Base-by-base conservation (phyloP, 1,140 invertebrate species). In the Drosophila subpulchrella region DNA sequence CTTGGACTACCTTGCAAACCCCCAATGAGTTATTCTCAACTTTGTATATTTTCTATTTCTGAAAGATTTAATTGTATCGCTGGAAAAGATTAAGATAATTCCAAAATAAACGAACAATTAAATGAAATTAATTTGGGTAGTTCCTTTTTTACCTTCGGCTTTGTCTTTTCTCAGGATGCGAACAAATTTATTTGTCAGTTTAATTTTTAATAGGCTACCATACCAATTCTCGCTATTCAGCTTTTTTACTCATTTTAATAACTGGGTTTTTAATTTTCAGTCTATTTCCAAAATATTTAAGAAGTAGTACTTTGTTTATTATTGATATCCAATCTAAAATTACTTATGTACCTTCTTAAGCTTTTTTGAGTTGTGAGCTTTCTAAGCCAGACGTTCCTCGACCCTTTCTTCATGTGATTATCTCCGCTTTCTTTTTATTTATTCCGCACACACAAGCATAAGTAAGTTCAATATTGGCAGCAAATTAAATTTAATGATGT, bases 401-500 rank as follows among this genome's bases (percentile, higher is more conserved):
- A 38, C 13, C 42, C 59, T 36, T 66, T 65, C 8, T 27, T 12
- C 10, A 32, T 10, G 3, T 20, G 55, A 20, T 38, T 58, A 30
- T 30, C 24, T 32, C n/a, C 13, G 12, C n/a, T 48, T n/a, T 57
- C 39, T 63, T 60, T 44, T 57, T 63, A 32, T 63, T 63, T 60
- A 63, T 60, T 63, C 54, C 44, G 17, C 32, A 60, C 50, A 68
- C 50, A 61, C 51, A 41, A 24, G 30, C 24, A 68, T 55, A 57
- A 72, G 66, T 55, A 58, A 53, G 38, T 67, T 86, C 83, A 70
- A 86, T 82, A 86, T 86, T 86, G 78, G 83, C 83, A 79, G 65
- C 59, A 88, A 88, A 86, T 88, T 88, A 86, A 86, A 88, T 88
- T 79, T 82, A 86, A 86, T 88, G 79, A 86, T 86, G 78, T 88